Percentiles rank a stretch among this genome's conserved stretches.
Conservation (phyloP, 2,113 vertebrate genomes). For the Entomyzon cyanotis region DNA sequence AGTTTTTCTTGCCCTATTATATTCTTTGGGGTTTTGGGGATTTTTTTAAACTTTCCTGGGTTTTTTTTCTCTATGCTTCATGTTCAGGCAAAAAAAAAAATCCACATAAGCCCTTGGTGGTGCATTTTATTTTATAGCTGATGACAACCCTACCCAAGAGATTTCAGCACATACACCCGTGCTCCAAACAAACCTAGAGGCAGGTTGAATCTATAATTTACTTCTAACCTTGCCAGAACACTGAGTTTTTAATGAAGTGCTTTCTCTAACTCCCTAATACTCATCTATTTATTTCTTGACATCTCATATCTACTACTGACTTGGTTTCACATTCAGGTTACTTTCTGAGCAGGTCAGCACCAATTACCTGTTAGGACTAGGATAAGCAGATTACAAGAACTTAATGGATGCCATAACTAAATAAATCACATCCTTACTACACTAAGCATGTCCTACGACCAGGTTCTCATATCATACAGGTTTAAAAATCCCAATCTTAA, state of each 20-base stretch:
- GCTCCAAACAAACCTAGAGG: conserved; percentile 16
- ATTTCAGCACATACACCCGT: neutral
- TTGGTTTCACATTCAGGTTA: neutral
- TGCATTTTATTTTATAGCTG: conserved; percentile 22
- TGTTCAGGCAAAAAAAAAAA: neutral
- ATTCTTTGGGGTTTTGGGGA: neutral
- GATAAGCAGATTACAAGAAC: neutral
- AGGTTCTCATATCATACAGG: neutral
- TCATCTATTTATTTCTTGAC: conserved; percentile 20
- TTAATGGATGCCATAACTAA: neutral
- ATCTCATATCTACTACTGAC: neutral
- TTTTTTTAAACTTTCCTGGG: neutral
- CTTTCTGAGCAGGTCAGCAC: neutral
- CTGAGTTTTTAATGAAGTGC: conserved; percentile 30
- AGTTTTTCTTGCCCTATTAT: neutral
- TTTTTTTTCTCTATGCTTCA: neutral
- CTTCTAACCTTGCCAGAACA: conserved; percentile 39
- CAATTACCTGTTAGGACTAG: neutral
- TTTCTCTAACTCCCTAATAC: conserved; percentile 12
- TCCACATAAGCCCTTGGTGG: neutral
- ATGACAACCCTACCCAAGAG: conserved; percentile 20
- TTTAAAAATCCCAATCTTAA: neutral
- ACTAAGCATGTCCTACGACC: neutral
- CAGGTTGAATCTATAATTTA: conserved; percentile 49
- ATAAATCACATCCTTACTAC: neutral